Evolutionary conservation across 2,888 invertebrate genomes (phyloP).

Genomic region (Pantelozetes paolii): DNA sequence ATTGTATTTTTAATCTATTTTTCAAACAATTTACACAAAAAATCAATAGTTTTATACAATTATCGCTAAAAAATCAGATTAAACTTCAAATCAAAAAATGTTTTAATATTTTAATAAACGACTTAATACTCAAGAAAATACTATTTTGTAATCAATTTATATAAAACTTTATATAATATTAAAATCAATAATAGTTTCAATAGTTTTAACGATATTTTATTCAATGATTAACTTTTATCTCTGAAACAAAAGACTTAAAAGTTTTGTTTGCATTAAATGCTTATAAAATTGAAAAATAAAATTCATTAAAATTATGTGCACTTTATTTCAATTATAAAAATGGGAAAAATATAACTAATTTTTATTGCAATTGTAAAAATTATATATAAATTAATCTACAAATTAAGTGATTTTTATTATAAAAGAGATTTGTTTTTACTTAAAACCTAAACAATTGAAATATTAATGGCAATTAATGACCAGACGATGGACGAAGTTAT

Average conservation of each 20-base stretch:
- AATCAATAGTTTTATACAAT: not conserved
- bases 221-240: too few species aligned
- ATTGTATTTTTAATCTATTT: conserved; percentile 5
- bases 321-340: not conserved
- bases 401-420: conserved; percentile 4
- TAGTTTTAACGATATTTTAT: too few species aligned
- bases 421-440: not conserved
- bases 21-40: conserved; percentile 16
- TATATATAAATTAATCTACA: conserved; percentile 20
- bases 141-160: too few species aligned
- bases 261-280: not conserved
- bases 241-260: not conserved
- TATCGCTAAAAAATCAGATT: not conserved
- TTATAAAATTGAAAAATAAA: not conserved
- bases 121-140: too few species aligned
- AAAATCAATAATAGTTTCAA: too few species aligned
- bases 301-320: not conserved
- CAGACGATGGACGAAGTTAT: conserved; percentile 35
- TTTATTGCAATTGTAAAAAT: not conserved
- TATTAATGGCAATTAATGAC: conserved; percentile 35
- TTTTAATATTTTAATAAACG: too few species aligned
- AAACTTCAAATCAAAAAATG: too few species aligned
- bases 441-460: conserved; percentile 26
- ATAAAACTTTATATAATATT: too few species aligned
- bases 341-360: not conserved